These are phyloP conservation scores for Syngnathus typhle DNA, from an alignment of 2,113 vertebrate genomes.

Conservation along the genomic window DNA sequence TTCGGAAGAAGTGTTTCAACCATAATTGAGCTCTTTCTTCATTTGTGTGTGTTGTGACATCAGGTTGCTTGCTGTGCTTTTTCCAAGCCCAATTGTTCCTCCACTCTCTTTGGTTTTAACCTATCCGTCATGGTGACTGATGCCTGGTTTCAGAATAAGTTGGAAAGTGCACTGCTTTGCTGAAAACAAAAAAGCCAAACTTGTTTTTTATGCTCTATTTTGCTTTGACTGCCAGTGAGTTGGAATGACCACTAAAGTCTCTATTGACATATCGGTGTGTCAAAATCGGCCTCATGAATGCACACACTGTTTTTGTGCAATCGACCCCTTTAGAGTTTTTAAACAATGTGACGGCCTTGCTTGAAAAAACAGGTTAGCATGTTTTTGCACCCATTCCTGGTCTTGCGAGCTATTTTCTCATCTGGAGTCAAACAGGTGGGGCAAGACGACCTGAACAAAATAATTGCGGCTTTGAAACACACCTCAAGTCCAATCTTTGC, in stretches of 20 bases:
- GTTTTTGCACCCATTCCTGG: no score
- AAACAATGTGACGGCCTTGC: no score
- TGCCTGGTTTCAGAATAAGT: neutral
- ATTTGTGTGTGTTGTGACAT: constrained; percentile 5
- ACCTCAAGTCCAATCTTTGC: no score
- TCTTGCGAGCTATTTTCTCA: no score
- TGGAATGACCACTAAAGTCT: neutral
- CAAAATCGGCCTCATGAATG: neutral
- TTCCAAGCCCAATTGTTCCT: neutral
- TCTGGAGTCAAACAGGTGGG: no score
- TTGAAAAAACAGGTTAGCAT: no score
- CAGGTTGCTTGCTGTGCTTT: constrained; percentile 5
- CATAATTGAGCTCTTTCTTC: neutral
- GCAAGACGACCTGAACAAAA: no score
- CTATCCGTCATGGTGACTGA: neutral
- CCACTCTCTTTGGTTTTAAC: neutral
- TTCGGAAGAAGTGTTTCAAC: neutral
- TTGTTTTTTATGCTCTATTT: neutral
- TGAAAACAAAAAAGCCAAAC: neutral
- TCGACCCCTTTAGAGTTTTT: neutral
- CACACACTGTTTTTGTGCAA: neutral
- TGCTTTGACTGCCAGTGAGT: neutral
- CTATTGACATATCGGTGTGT: neutral
- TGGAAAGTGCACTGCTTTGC: neutral
- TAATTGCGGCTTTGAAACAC: no score